Base-by-base conservation (phyloP, 2,113 vertebrate genomes). In the Seriola quinqueradiata region DNA sequence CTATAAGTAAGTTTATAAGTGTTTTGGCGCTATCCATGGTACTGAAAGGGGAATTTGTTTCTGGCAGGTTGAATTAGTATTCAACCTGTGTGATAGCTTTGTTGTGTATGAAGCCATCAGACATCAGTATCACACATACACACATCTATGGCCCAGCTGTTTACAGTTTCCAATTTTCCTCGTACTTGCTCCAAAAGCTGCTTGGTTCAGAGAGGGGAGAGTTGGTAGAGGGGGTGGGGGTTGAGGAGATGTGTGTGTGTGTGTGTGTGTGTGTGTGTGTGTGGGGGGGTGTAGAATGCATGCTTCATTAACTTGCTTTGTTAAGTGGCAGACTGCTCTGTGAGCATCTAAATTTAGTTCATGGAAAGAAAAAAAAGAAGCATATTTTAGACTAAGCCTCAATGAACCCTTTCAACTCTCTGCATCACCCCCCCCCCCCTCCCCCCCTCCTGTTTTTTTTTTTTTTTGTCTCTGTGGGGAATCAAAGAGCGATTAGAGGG, bases 341-440 rank as follows among this genome's bases (percentile, higher is more conserved):
- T 7, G 28, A 54, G 73, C 70, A 5, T 78, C 77, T 81, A 86
- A 72, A 86, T 86, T 75, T 79, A 81, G 81, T 61, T 71, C 48
- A 36, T 38, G 55, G 32, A 42, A 50, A 14, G 7, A 32, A 28
- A 42, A 13, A 40, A 64, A 73, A 40, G 5, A 25, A 34, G 57
- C 21, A 59, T 67, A 58, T 80, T 82, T 80, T 59, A 83, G 77
- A 23, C 46, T 12, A 44, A 81, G 32, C 52, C 65, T 58, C 66
- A 70, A 40, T 50, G 46, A 70, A 71, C 38, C 19, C 58, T 65
- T 73, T 76, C 60, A 72, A n/a, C 61, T 60, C 1, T 3, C 50
- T 34, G 25, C 38, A 28, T 28, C 36, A 16, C 28, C 34, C 28
- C 48, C 21, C 64, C 52, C 5, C 77, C 70, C 64, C 16, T 32